phyloP scores from a whole-genome alignment of 2,888 invertebrate species.

The Hyposoter dolosus region DNA sequence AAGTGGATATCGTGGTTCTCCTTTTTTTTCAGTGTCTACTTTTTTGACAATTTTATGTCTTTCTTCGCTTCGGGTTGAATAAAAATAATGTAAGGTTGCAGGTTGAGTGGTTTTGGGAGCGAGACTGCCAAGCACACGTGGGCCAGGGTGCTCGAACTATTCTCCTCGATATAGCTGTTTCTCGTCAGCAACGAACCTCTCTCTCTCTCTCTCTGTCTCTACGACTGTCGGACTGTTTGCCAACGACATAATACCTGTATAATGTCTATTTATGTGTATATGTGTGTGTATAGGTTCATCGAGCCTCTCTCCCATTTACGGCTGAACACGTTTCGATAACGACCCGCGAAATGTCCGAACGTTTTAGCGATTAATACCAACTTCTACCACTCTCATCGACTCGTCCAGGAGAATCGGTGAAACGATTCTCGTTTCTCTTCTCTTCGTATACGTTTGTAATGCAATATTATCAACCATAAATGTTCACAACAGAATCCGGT shows the following conservation, averaged over 20 bases:
- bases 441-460: slow-evolving; percentile 4
- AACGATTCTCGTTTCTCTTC: slow-evolving; percentile 32
- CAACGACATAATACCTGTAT: slow-evolving; percentile 14
- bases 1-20: slow-evolving; percentile 13
- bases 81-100: slow-evolving; percentile 2
- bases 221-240: slow-evolving; percentile 18
- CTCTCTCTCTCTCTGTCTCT: neutral
- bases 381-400: slow-evolving; percentile 37
- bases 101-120: neutral
- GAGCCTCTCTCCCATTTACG: slow-evolving; percentile 47
- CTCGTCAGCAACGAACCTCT: slow-evolving; percentile 45
- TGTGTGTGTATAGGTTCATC: slow-evolving; percentile 16
- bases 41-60: neutral
- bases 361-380: slow-evolving; percentile 61
- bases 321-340: slow-evolving; percentile 65
- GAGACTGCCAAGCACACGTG: neutral
- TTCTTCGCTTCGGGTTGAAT: neutral
- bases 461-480: slow-evolving; percentile 1
- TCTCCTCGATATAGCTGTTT: slow-evolving; percentile 38
- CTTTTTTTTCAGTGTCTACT: neutral
- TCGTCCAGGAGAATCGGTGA: slow-evolving; percentile 8
- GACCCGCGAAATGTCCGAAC: slow-evolving; percentile 52
- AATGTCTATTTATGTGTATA: neutral
- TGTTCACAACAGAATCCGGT: neutral
- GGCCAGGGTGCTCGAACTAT: slow-evolving; percentile 22